A percentile compares a stretch with the other conserved stretches of the same genome.
Evolutionary conservation across 2,797 vertebrate species (phyloP).

Genomic region (Agapornis canus): DNA sequence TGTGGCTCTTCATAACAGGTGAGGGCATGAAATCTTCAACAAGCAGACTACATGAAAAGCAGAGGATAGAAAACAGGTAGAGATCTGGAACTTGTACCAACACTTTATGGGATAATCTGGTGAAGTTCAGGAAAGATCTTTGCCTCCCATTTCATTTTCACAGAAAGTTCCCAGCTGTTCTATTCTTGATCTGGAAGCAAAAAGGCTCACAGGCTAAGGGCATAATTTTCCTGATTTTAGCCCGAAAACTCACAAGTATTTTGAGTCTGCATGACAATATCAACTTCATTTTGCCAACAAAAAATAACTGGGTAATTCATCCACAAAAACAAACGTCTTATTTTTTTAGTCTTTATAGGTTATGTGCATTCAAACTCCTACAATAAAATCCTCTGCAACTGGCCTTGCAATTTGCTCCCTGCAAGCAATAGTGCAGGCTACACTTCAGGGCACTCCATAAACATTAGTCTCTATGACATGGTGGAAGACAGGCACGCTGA

Average conservation of each 20-base stretch:
- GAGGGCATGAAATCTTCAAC: neutral
- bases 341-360: neutral
- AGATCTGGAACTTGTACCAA: neutral
- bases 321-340: neutral
- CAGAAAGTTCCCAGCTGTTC: neutral
- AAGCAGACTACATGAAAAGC: neutral
- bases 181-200: neutral
- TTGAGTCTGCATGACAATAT: neutral
- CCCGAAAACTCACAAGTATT: neutral
- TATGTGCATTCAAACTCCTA: neutral
- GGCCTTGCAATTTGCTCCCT: neutral
- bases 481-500: neutral
- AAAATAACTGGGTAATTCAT: neutral
- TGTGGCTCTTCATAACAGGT: neutral
- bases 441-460: neutral
- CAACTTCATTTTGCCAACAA: neutral
- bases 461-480: rapidly evolving
- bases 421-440: neutral
- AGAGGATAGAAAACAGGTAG: neutral
- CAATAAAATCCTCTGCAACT: neutral
- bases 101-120: neutral
- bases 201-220: neutral
- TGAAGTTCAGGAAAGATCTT: neutral
- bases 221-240: neutral
- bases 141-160: neutral